Percentiles rank a stretch among this genome's conserved stretches.
Conservation (phyloP, 2,797 vertebrate genomes). For the Antennarius maculatus region DNA sequence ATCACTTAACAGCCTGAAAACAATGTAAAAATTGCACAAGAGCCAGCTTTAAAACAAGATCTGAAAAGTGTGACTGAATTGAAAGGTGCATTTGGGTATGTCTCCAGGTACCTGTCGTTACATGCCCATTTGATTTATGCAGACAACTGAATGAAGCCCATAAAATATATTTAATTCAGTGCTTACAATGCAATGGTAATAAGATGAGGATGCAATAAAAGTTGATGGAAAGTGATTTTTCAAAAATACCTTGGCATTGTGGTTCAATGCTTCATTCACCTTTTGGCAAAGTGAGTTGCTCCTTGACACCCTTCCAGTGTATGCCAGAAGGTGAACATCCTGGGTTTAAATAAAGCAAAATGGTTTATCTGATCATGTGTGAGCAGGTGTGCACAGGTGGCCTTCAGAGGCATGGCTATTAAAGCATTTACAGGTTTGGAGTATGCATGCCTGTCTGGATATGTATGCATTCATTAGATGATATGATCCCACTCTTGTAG, state of each 20-base stretch:
- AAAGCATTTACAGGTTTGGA: not conserved
- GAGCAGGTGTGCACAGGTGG: not conserved
- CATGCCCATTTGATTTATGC: not conserved
- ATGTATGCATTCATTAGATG: too few relatives aligned
- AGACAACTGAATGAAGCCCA: not conserved
- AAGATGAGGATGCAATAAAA: not conserved
- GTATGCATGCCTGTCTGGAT: too few relatives aligned
- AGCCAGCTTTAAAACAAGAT: conserved; percentile 2
- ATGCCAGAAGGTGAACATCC: not conserved
- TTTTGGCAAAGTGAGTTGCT: not conserved
- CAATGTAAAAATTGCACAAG: conserved; percentile 18
- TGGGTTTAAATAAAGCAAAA: not conserved
- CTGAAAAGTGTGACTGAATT: conserved; percentile 11
- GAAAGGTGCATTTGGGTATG: not conserved
- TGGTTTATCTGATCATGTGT: not conserved
- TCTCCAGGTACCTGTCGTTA: conserved; percentile 6
- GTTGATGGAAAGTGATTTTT: not conserved
- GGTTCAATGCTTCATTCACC: not conserved
- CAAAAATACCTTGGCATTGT: not conserved
- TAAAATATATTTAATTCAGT: too few relatives aligned
- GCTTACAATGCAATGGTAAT: not conserved
- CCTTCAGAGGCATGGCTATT: not conserved
- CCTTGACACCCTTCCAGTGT: not conserved
- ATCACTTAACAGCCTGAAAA: conserved; percentile 45
- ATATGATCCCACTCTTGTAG: too few relatives aligned